Conservation (phyloP, 1,140 invertebrate species). For the Andrena cerasifolii region DNA sequence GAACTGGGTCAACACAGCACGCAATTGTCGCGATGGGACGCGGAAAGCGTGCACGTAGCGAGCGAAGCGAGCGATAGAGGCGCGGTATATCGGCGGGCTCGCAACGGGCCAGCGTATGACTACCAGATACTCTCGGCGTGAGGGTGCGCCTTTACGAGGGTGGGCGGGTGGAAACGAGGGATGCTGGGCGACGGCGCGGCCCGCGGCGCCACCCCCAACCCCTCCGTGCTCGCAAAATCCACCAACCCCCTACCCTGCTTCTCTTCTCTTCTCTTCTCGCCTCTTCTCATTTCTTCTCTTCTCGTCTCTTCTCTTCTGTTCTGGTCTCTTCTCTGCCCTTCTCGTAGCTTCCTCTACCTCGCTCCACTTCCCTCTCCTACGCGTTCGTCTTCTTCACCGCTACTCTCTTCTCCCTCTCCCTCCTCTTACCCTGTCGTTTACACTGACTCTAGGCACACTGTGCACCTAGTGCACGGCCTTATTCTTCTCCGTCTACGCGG, state of each 20-base stretch:
- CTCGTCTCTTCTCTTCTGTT: not conserved
- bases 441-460: not conserved
- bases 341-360: slow-evolving; percentile 1
- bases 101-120: slow-evolving; percentile 81
- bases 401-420: slow-evolving; percentile 28
- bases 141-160: slow-evolving; percentile 78
- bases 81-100: slow-evolving; percentile 68
- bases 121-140: slow-evolving; percentile 76
- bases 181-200: slow-evolving; percentile 82
- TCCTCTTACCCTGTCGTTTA: slow-evolving; percentile 24
- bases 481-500: slow-evolving; percentile 19
- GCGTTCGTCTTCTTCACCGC: slow-evolving; percentile 2
- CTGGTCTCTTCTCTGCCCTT: slow-evolving; percentile 3
- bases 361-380: slow-evolving; percentile 28
- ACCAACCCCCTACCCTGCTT: slow-evolving; percentile 39
- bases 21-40: slow-evolving; percentile 29
- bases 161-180: slow-evolving; percentile 72
- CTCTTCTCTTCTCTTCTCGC: slow-evolving; percentile 14
- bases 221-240: slow-evolving; percentile 64
- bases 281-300: too few species aligned
- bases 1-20: slow-evolving; percentile 33
- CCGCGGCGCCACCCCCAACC: slow-evolving; percentile 77
- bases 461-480: not conserved
- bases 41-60: slow-evolving; percentile 18
- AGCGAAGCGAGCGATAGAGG: slow-evolving; percentile 48